Evolutionary conservation across 2,113 vertebrate genomes (phyloP), one percentile per base, ranked within the genome.

Genomic region (Pithys albifrons): DNA sequence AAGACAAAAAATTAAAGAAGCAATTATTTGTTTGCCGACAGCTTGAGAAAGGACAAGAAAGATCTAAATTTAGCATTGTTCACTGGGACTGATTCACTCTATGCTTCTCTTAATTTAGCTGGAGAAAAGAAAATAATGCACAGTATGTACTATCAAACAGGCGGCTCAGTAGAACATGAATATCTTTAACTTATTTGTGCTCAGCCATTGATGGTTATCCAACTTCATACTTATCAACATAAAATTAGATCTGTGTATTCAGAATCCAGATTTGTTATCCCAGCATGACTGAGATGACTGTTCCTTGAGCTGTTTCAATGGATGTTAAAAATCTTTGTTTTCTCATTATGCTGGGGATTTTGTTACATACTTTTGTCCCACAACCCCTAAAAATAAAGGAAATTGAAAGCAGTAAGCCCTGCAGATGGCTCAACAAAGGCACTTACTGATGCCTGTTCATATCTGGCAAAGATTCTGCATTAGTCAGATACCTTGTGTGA

Each of bases 161-260:
- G 96, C 65, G 5, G 91, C 93, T 96, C 95, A 28, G 76, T 91
- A 76, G 89, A 88, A 96, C 46, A 65, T 85, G 83, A 93, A 80
- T 94, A 91, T 93, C 90, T 81, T 31, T 94, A 93, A 89, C 96
- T 96, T 84, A 85, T 94, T 96, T 96, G 76, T 96, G 72, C 81
- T 90, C 88, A 65, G n/a, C 84, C 75, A 88, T 70, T 96, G 93
- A 72, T 88, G 37, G 83, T 87, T 96, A 67, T 88, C 88, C 95
- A 94, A 81, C 88, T 97, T 97, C 49, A 66, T 96, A 97, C 97
- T 97, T 96, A 92, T 35, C 69, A 86, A 72, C 86, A 70, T 85
- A 92, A 97, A 94, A 91, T 92, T 69, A 95, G 94, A 88, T 61
- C 70, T 78, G 45, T 86, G 76, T 96, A 85, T 65, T 96, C 79